Conservation (phyloP, 2,888 invertebrate genomes). For the Digitonthophagus gazella region DNA sequence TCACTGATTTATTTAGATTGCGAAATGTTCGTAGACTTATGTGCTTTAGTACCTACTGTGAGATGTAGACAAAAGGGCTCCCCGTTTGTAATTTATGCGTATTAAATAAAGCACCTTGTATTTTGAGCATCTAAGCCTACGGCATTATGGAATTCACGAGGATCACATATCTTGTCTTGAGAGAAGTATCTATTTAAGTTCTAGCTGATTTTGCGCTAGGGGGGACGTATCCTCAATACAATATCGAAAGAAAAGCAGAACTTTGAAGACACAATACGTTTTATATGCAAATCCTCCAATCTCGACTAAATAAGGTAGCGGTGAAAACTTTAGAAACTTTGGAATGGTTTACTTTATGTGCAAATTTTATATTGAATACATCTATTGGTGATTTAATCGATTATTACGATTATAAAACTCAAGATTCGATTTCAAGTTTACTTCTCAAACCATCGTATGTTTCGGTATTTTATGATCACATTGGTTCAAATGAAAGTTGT, state of each 20-base stretch:
- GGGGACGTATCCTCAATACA: background rate
- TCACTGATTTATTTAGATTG: constrained; percentile 8
- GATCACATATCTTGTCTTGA: background rate
- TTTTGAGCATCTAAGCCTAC: background rate
- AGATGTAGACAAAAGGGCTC: background rate
- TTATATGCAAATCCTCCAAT: background rate
- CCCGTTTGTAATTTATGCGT: background rate
- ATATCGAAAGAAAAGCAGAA: background rate
- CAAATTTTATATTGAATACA: background rate
- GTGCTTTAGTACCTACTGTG: background rate
- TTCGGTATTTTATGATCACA: background rate
- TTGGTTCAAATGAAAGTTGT: background rate
- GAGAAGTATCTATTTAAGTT: background rate
- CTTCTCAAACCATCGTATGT: background rate
- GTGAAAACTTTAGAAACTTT: background rate
- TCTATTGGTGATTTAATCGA: background rate
- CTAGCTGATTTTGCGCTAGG: too few species aligned
- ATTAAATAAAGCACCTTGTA: background rate
- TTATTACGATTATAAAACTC: background rate
- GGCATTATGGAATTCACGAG: background rate
- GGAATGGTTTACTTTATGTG: background rate
- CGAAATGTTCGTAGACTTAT: background rate
- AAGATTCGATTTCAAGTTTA: background rate
- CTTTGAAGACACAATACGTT: background rate
- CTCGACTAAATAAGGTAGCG: background rate